These are phyloP conservation scores for Micrasema longulum DNA, from an alignment of 1,140 invertebrate genomes.

Conservation along the genomic window DNA sequence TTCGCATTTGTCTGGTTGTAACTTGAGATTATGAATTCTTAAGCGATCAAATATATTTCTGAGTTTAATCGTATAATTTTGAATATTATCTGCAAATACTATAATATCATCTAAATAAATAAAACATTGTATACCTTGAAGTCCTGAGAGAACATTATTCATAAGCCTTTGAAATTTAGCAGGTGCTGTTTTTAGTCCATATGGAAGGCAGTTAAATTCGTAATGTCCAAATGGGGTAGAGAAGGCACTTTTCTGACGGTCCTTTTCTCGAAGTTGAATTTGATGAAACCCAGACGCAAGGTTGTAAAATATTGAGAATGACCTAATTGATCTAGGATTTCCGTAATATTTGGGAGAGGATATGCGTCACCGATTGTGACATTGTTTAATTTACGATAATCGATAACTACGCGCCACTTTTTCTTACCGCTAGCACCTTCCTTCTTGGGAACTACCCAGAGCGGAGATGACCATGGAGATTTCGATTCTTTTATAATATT, in stretches of 20 bases:
- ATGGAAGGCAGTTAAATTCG: background rate
- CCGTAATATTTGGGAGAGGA: no score
- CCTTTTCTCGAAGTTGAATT: no score
- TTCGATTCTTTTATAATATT: conserved; percentile 51
- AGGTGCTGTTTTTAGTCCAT: no score
- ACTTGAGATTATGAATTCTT: conserved; percentile 18
- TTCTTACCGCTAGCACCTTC: conserved; percentile 58
- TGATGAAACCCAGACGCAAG: no score
- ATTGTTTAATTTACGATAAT: conserved; percentile 41
- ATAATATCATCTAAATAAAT: no score
- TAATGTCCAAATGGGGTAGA: no score
- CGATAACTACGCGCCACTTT: conserved; percentile 1
- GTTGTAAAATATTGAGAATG: no score
- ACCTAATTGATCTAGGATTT: no score
- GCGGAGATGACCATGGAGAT: conserved; percentile 46
- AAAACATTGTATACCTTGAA: no score
- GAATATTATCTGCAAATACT: no score
- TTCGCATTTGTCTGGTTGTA: no score
- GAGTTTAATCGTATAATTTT: background rate
- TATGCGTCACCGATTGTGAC: conserved; percentile 19
- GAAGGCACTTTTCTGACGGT: no score
- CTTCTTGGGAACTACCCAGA: conserved; percentile 55
- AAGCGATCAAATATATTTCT: conserved; percentile 22
- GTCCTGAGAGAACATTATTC: background rate
- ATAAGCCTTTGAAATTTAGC: background rate